Evolutionary conservation across 2,888 invertebrate genomes (phyloP), one percentile per base, ranked within the genome.

Genomic region (Drosophila imparisetae): DNA sequence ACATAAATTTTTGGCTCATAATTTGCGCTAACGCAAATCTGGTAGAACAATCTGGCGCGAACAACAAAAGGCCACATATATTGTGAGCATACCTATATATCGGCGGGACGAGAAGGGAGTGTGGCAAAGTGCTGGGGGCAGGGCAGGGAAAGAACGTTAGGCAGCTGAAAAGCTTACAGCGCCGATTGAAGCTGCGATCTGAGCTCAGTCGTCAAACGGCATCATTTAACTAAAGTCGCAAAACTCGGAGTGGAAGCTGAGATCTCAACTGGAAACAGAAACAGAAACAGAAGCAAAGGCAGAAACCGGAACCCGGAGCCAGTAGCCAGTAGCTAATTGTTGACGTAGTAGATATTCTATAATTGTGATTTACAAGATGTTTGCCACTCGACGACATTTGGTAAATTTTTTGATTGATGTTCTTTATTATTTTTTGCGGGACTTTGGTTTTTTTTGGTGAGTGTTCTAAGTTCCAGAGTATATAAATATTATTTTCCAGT

Each of bases 141-240:
- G 40, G 55, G 48, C 8, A 48, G 48, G 53, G 45, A 27, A 27
- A 42, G 59, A 72, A 36, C 50, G 66, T 69, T 64, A 63, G 65
- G 27, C 57, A 64, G 64, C 58, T 70, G 75, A 67, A 58, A 71
- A 86, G 89, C 89, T 86, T 83, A 79, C 84, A 84, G 81, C 75
- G 71, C 55, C 38, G 59, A 34, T 77, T 63, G 42, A 49, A 72
- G 63, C 67, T 49, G 53, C 59, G 85, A 89, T 89, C 89, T 63
- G 29, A 52, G 75, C 67, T 85, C 86, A 86, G 85, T 86, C 85
- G 74, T 70, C 65, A 70, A 84, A 76, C 89, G 81, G 70, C 85
- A 86, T 86, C 89, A 89, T 83, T 83, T 86, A 85, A 89, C 86
- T 69, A 73, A 71, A 78, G 89, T 89, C 85, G 85, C 89, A 72